Evolutionary conservation across 2,113 vertebrate genomes (phyloP).

Genomic region (Osmerus eperlanus): DNA sequence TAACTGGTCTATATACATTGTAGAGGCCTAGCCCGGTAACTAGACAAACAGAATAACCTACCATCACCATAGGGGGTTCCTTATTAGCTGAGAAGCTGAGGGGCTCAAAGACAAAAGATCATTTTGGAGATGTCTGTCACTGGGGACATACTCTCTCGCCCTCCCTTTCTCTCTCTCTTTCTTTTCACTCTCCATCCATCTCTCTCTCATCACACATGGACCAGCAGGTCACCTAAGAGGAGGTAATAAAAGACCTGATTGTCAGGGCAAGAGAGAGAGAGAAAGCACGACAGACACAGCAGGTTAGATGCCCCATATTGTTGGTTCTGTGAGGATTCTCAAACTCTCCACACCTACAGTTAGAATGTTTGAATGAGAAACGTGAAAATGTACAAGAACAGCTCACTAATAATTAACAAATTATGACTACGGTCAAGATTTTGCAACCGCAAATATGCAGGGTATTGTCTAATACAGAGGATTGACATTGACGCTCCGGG

Average conservation of each 20-base stretch:
- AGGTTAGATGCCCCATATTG: conserved; percentile 49
- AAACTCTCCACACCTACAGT: conserved; percentile 20
- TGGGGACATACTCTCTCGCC: conserved; percentile 39
- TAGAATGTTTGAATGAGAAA: too few species aligned
- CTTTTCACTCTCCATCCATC: not conserved
- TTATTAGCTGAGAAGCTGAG: conserved; percentile 59
- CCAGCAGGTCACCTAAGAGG: conserved; percentile 13
- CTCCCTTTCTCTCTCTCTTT: not conserved
- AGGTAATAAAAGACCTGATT: conserved; percentile 55
- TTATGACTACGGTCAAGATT: too few species aligned
- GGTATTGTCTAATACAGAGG: too few species aligned
- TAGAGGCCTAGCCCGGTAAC: conserved; percentile 44
- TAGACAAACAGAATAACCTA: conserved; percentile 49
- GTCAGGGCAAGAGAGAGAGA: conserved; percentile 32
- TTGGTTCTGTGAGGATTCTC: conserved; percentile 51
- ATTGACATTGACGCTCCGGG: too few species aligned
- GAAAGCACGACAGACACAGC: conserved; percentile 47
- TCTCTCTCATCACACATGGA: conserved; percentile 11
- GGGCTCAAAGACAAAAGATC: conserved; percentile 48
- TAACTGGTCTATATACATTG: conserved; percentile 1
- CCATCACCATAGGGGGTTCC: conserved; percentile 53
- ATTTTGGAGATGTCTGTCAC: conserved; percentile 50
- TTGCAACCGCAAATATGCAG: too few species aligned
- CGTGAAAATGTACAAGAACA: too few species aligned
- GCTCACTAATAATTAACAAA: too few species aligned